phyloP scores from a whole-genome alignment of 2,888 invertebrate genomes.

The Adelognathus sp. region DNA sequence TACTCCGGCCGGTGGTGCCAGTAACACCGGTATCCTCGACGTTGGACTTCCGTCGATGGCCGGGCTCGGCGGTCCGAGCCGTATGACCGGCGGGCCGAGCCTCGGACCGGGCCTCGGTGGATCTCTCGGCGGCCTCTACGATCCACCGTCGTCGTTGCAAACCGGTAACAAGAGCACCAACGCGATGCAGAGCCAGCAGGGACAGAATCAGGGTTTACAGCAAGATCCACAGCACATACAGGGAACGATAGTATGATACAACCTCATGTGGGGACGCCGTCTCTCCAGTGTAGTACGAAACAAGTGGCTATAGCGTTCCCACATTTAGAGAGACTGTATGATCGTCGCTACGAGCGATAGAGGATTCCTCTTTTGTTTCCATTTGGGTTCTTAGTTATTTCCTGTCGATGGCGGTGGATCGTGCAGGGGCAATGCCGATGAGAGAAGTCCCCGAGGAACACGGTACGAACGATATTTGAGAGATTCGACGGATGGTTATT shows the following conservation, averaged over 20 bases:
- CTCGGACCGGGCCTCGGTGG: conserved; percentile 73
- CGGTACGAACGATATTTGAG: background rate
- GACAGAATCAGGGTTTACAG: conserved; percentile 76
- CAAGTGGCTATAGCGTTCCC: conserved; percentile 87
- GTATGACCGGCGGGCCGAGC: conserved; percentile 59
- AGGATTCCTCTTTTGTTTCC: too few species aligned
- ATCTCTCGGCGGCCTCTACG: conserved; percentile 82
- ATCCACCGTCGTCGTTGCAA: conserved; percentile 81
- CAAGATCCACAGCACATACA: conserved; percentile 90
- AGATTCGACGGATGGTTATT: background rate
- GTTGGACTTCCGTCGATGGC: conserved; percentile 81
- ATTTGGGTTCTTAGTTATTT: conserved; percentile 12
- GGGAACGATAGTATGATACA: conserved; percentile 97
- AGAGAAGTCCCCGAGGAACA: background rate
- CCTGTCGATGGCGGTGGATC: background rate
- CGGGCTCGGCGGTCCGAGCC: conserved; percentile 63
- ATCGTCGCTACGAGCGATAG: too few species aligned
- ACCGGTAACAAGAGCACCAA: conserved; percentile 71
- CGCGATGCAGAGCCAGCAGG: conserved; percentile 55
- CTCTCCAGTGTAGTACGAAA: conserved; percentile 89
- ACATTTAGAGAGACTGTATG: conserved; percentile 70
- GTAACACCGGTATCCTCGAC: conserved; percentile 83
- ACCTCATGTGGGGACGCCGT: conserved; percentile 96
- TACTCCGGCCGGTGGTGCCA: conserved; percentile 82
- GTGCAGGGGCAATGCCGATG: background rate